Evolutionary conservation across 1,140 invertebrate genomes (phyloP).

Genomic region (Battus philenor): DNA sequence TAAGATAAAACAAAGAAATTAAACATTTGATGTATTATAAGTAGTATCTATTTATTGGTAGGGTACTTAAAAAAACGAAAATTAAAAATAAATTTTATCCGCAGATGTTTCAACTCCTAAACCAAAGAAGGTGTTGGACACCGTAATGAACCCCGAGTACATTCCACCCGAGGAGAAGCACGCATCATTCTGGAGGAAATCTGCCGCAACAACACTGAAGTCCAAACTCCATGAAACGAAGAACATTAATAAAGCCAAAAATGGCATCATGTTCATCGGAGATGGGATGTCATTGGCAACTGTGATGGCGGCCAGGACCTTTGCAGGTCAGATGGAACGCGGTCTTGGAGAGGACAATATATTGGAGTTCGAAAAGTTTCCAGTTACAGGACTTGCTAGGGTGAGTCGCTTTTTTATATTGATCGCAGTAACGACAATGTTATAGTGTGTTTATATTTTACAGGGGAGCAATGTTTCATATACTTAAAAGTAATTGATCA

Average conservation of each 20-base stretch:
- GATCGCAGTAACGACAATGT: too few species aligned
- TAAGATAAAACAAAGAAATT: too few species aligned
- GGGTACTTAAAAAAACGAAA: slow-evolving; percentile 9
- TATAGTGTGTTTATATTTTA: too few species aligned
- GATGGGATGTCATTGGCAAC: slow-evolving; percentile 89
- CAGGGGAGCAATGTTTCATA: too few species aligned
- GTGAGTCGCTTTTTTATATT: slow-evolving; percentile 40
- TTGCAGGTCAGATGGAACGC: slow-evolving; percentile 78
- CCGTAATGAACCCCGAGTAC: slow-evolving; percentile 49
- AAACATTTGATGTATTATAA: too few species aligned
- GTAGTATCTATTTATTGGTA: too few species aligned
- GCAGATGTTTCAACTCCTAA: slow-evolving; percentile 44
- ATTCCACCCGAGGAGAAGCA: slow-evolving; percentile 58
- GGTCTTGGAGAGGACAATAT: slow-evolving; percentile 80
- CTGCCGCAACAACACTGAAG: slow-evolving; percentile 38
- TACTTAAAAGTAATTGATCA: too few species aligned
- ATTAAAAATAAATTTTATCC: slow-evolving; percentile 1
- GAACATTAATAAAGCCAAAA: slow-evolving; percentile 73
- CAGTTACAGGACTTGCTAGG: slow-evolving; percentile 83
- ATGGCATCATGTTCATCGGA: slow-evolving; percentile 87
- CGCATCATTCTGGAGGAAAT: slow-evolving; percentile 52
- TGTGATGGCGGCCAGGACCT: slow-evolving; percentile 82
- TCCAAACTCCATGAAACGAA: slow-evolving; percentile 44
- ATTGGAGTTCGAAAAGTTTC: slow-evolving; percentile 87
- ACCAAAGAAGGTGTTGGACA: slow-evolving; percentile 54